phyloP scores from a whole-genome alignment of 2,113 vertebrate species.

The Lathamus discolor region DNA sequence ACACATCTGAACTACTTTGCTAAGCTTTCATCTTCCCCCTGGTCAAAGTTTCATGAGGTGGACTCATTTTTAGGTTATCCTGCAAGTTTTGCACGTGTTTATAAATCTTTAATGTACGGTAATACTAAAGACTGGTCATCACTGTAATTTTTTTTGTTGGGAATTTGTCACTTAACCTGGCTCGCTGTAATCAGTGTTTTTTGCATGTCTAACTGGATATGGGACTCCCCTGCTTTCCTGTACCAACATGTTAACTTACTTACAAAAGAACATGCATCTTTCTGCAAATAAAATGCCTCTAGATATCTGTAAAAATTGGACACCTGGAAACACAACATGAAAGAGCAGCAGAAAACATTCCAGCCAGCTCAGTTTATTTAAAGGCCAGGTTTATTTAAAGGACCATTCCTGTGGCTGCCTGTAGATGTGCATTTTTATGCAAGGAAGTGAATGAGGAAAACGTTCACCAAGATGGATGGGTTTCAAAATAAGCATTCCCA shows the following conservation, averaged over 20 bases:
- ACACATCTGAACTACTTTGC: neutral
- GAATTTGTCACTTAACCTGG: neutral
- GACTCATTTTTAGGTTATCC: neutral
- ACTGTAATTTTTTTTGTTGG: neutral
- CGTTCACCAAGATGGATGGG: neutral
- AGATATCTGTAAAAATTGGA: neutral
- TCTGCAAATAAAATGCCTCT: neutral
- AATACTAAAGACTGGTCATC: neutral
- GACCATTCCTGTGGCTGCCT: neutral
- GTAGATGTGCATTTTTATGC: neutral
- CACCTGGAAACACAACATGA: neutral
- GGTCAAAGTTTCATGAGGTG: neutral
- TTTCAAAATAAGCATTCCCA: neutral
- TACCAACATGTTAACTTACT: neutral
- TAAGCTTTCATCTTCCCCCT: neutral
- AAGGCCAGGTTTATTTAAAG: neutral
- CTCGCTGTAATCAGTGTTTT: neutral
- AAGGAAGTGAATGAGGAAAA: neutral
- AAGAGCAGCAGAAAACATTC: neutral
- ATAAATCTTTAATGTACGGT: neutral
- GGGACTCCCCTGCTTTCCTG: neutral
- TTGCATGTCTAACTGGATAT: neutral
- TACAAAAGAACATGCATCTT: neutral
- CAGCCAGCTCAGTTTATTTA: neutral
- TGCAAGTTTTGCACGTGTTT: neutral